These are phyloP conservation scores for Papilio protenor DNA, from an alignment of 2,888 invertebrate genomes.

Conservation along the genomic window DNA sequence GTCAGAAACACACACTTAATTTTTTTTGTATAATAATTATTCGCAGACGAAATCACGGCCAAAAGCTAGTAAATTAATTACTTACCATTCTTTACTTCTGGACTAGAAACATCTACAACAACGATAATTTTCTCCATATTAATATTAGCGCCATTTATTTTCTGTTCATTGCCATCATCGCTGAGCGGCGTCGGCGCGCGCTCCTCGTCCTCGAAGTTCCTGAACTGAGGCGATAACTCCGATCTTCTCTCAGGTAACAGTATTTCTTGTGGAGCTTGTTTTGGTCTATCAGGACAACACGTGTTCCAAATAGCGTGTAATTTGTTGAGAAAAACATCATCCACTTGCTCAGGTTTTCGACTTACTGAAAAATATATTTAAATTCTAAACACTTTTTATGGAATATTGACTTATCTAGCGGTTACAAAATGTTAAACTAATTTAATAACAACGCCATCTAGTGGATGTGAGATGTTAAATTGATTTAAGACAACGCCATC, in stretches of 20 bases:
- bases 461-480: neutral
- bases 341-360: conserved; percentile 63
- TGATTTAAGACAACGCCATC: neutral
- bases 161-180: conserved; percentile 58
- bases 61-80: neutral
- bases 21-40: no score
- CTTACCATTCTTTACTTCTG: conserved; percentile 24
- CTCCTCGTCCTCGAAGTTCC: conserved; percentile 64
- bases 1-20: no score
- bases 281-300: conserved; percentile 69
- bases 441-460: neutral
- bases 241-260: conserved; percentile 55
- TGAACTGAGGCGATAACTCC: conserved; percentile 61
- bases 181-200: conserved; percentile 60
- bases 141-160: conserved; percentile 35
- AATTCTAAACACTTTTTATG: neutral
- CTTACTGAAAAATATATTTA: conserved; percentile 60
- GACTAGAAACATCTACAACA: conserved; percentile 18
- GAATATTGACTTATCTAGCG: neutral
- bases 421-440: neutral
- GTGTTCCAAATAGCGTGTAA: conserved; percentile 68
- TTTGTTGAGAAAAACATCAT: conserved; percentile 58
- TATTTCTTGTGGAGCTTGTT: conserved; percentile 52
- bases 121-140: conserved; percentile 34
- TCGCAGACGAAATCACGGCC: no score